Base-by-base conservation (phyloP, 2,888 invertebrate genomes). In the Parthenolecanium corni region DNA sequence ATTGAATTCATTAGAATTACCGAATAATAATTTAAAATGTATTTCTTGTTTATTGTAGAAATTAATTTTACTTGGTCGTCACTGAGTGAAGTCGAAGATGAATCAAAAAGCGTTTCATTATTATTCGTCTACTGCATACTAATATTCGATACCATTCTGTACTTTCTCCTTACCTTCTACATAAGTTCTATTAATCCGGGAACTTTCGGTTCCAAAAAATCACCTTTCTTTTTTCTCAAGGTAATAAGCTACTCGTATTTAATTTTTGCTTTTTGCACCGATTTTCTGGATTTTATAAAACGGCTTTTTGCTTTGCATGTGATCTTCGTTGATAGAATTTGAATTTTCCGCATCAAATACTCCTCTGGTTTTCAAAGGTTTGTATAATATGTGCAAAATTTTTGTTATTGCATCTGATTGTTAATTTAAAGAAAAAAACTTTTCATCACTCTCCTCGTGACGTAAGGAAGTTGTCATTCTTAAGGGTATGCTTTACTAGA, bases 151-250 rank as follows among this genome's bases (percentile, higher is more conserved):
- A 16, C 51, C n/a, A 14, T 11, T 21, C 3, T 61, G 16, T 51
- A 51, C n/a, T 38, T 49, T 18, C 38, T 61, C 24, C 20, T 61
- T n/a, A 38, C 61, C 1, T 61, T 16, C 23, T 61, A 61, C 21
- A 25, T 61, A 2, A 24, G 6, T 3, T 23, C 49, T 6, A 40
- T 61, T 6, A 61, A 51, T 24, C 61, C 61, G 9, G 61, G 61
- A 2, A 49, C 42, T 20, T 61, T 51, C 9, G 61, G 61, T 1
- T 36, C 51, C 5, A 24, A 16, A 20, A 61, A 38, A 61, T 42
- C 61, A 16, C 51, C 42, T n/a, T 24, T 51, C 1, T 61, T 61
- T n/a, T 38, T 51, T n/a, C 38, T 49, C 23, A 2, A 57, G 31
- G 57, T 57, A 31, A 31, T 42, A 9, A 14, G 16, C 5, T 18